These are phyloP conservation scores for Muscicapa striata DNA, from an alignment of 2,797 vertebrate genomes.

Conservation along the genomic window DNA sequence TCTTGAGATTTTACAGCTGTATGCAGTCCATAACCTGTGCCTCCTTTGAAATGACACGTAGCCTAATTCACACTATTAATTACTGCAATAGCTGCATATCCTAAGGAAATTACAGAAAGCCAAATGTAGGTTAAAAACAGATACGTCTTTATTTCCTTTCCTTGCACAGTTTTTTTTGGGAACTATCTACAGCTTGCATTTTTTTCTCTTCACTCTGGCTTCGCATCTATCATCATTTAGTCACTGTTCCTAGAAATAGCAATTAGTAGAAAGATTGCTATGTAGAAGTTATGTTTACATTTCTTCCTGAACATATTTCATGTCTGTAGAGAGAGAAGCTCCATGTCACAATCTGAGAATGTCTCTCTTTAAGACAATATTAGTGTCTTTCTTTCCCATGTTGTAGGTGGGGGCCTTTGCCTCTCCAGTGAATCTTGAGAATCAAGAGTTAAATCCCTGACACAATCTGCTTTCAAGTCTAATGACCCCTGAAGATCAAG, in stretches of 20 bases:
- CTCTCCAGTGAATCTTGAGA: background rate
- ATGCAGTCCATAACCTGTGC: background rate
- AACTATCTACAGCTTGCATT: background rate
- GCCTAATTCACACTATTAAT: background rate
- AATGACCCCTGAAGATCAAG: background rate
- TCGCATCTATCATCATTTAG: background rate
- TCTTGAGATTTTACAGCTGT: background rate
- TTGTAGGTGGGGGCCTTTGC: background rate
- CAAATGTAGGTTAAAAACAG: background rate
- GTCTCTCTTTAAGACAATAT: background rate
- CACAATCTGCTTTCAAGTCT: background rate
- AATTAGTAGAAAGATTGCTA: background rate
- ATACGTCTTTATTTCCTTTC: background rate
- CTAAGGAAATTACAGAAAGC: background rate
- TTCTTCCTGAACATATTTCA: background rate
- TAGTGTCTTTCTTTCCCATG: background rate
- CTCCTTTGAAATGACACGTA: background rate
- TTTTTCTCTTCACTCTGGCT: background rate
- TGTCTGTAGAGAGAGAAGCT: background rate
- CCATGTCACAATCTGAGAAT: background rate
- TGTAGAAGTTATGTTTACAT: background rate
- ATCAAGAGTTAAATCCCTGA: background rate
- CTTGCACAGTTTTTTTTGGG: background rate
- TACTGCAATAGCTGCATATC: background rate
- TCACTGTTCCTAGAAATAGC: background rate